Evolutionary conservation across 1,140 invertebrate species (phyloP).

Genomic region (Neotoxoptera formosana): DNA sequence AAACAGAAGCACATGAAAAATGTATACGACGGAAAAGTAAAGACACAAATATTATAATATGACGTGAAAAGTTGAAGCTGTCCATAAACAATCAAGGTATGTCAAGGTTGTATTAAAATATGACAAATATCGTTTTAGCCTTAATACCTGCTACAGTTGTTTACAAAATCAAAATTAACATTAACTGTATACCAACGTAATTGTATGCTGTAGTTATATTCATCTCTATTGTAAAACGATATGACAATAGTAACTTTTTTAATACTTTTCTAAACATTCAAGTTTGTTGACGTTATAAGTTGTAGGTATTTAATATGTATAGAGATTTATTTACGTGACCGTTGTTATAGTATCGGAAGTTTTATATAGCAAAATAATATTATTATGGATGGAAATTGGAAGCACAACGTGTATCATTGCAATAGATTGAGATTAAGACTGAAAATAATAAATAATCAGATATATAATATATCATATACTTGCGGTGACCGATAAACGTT

Average conservation of each 20-base stretch:
- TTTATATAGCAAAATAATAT: not conserved
- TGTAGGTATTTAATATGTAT: not conserved
- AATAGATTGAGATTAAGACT: not conserved
- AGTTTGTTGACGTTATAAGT: not conserved
- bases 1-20: not conserved
- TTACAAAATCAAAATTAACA: not conserved
- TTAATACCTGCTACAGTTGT: not conserved
- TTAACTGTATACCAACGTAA: not conserved
- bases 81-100: not conserved
- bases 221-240: no score
- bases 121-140: not conserved
- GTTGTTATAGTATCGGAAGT: not conserved
- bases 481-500: not conserved
- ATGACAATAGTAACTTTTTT: no score
- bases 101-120: not conserved
- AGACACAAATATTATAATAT: not conserved
- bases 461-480: not conserved
- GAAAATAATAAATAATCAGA: not conserved
- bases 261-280: no score
- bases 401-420: not conserved
- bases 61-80: not conserved
- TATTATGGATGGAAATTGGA: not conserved
- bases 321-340: not conserved
- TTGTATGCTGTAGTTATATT: not conserved
- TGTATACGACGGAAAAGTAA: not conserved